Conservation (phyloP, 2,113 vertebrate species). For the Myrmecobius fasciatus region DNA sequence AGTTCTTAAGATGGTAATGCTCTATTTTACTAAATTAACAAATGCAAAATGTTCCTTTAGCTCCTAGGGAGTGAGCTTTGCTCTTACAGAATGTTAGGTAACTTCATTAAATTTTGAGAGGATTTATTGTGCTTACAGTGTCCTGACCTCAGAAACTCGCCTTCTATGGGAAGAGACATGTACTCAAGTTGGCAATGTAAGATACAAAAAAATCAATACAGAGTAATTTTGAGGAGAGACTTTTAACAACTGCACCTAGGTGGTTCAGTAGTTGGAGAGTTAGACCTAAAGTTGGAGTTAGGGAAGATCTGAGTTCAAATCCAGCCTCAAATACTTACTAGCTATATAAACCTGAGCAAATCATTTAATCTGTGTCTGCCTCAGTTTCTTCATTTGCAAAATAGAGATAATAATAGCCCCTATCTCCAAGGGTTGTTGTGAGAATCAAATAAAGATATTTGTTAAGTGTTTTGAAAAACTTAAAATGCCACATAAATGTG, state of each 20-base stretch:
- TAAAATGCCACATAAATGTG: background rate
- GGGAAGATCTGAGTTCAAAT: background rate
- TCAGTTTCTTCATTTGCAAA: background rate
- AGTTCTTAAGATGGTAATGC: conserved; percentile 92
- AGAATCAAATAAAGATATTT: background rate
- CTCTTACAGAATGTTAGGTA: background rate
- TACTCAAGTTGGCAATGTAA: background rate
- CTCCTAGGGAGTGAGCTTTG: conserved; percentile 10
- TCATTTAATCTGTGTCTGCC: background rate
- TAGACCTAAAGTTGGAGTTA: background rate
- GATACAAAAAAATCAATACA: background rate
- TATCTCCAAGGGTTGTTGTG: background rate
- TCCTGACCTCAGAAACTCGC: background rate
- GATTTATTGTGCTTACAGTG: background rate
- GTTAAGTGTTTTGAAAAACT: background rate
- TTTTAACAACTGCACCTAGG: background rate
- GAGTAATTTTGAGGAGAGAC: background rate
- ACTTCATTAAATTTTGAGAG: background rate
- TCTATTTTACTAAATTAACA: conserved; percentile 52
- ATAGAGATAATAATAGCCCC: background rate
- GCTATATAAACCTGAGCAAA: background rate
- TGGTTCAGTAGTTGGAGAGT: background rate
- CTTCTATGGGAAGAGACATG: background rate
- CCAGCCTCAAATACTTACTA: background rate
- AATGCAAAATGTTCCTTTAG: conserved; percentile 37